A percentile compares a stretch with the other conserved stretches of the same genome.
Conservation (phyloP, 37 sponge, comb jelly and placozoan species). For the Diacarnus erythraeanus region DNA sequence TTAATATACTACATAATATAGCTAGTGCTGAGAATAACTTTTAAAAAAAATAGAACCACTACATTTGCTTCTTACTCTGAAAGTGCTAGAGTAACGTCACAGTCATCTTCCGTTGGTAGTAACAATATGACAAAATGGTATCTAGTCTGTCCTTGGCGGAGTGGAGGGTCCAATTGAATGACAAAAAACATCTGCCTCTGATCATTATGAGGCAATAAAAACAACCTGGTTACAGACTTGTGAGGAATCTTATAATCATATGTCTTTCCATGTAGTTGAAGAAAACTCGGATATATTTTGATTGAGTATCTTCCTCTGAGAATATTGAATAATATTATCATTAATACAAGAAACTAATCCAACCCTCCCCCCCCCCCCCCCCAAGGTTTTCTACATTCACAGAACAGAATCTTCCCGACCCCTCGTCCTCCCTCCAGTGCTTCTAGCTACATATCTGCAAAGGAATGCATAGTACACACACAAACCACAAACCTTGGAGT, state of each 20-base stretch:
- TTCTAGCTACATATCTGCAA: no score
- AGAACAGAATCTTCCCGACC: no score
- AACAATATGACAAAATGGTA: constrained; percentile 90
- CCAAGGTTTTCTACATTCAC: no score
- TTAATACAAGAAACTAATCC: no score
- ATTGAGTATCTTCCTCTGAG: constrained; percentile 93
- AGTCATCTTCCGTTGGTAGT: constrained; percentile 76
- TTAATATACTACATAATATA: no score
- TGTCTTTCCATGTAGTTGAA: constrained; percentile 94
- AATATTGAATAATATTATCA: no score
- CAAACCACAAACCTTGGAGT: constrained; percentile 87
- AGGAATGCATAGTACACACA: no score
- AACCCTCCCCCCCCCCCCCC: not conserved
- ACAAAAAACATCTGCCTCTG: constrained; percentile 95
- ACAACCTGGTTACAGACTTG: constrained; percentile 75
- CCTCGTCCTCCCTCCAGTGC: no score
- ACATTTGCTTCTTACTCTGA: constrained; percentile 61
- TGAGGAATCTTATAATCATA: constrained; percentile 97
- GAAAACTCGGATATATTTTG: constrained; percentile 92
- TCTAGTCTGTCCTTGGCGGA: constrained; percentile 96
- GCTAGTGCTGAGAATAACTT: no score
- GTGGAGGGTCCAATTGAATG: constrained; percentile 91
- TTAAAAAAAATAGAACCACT: no score
- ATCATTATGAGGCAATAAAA: constrained; percentile 93
- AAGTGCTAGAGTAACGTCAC: constrained; percentile 73